phyloP scores from a whole-genome alignment of 2,888 invertebrate species.

The Cremastinae sp. region DNA sequence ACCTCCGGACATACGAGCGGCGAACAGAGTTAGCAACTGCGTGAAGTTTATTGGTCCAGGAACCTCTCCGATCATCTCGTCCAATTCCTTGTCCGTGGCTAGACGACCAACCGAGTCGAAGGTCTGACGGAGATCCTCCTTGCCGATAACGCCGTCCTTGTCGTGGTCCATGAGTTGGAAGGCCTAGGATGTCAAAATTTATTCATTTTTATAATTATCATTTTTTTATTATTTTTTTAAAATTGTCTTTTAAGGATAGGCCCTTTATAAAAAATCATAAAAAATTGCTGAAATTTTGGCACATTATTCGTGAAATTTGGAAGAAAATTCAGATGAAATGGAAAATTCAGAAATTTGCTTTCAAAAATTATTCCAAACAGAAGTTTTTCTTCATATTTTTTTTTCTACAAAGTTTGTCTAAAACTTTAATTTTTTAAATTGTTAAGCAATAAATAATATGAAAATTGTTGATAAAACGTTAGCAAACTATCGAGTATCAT shows the following conservation, averaged over 20 bases:
- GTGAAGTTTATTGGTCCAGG: slow-evolving; percentile 97
- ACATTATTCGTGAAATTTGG: too few relatives aligned
- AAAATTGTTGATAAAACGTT: too few relatives aligned
- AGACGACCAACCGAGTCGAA: slow-evolving; percentile 96
- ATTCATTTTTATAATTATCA: neutral
- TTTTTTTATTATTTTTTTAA: neutral
- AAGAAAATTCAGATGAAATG: too few relatives aligned
- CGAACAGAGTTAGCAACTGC: slow-evolving; percentile 94
- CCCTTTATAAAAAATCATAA: too few relatives aligned
- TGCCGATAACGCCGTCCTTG: slow-evolving; percentile 94
- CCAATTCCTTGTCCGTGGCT: slow-evolving; percentile 94
- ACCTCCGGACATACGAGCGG: slow-evolving; percentile 94
- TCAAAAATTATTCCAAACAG: too few relatives aligned
- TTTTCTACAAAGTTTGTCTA: too few relatives aligned
- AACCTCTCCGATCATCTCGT: slow-evolving; percentile 93
- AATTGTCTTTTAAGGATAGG: neutral
- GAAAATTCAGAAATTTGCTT: too few relatives aligned
- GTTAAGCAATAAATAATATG: too few relatives aligned
- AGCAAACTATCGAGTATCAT: too few relatives aligned
- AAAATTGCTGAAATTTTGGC: too few relatives aligned
- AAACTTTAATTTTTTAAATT: too few relatives aligned
- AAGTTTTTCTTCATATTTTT: too few relatives aligned
- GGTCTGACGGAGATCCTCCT: slow-evolving; percentile 94
- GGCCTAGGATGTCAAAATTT: slow-evolving; percentile 82
- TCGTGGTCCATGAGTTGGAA: slow-evolving; percentile 98